These are phyloP conservation scores for Drosophila micromelanica DNA, from an alignment of 1,140 invertebrate genomes.

Conservation along the genomic window DNA sequence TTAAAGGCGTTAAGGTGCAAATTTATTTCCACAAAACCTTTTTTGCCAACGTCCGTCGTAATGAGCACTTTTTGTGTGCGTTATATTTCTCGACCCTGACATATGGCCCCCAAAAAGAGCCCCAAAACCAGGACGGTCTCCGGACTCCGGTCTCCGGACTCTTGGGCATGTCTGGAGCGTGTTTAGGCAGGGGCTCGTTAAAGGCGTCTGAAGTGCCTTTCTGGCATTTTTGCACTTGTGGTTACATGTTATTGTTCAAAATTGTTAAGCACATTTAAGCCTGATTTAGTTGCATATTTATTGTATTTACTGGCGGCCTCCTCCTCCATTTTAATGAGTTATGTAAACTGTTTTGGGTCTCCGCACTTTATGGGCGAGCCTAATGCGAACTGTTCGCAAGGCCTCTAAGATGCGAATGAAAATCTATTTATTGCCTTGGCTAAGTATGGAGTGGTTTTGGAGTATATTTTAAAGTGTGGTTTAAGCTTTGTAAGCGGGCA, in stretches of 20 bases:
- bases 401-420: slow-evolving; percentile 4
- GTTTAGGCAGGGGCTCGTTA: slow-evolving; percentile 55
- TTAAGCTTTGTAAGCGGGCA: background rate
- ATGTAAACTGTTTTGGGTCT: slow-evolving; percentile 65
- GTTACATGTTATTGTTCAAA: slow-evolving; percentile 79
- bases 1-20: slow-evolving; percentile 83
- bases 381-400: slow-evolving; percentile 20
- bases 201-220: slow-evolving; percentile 59
- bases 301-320: slow-evolving; percentile 54
- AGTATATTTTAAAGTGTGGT: background rate
- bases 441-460: background rate
- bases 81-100: slow-evolving; percentile 75
- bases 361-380: slow-evolving; percentile 22
- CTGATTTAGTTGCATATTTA: slow-evolving; percentile 82
- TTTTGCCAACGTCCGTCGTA: slow-evolving; percentile 57
- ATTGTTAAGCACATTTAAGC: slow-evolving; percentile 82
- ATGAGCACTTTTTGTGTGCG: slow-evolving; percentile 68
- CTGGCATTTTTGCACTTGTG: slow-evolving; percentile 70
- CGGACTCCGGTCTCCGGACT: background rate
- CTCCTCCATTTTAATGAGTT: slow-evolving; percentile 69
- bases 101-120: slow-evolving; percentile 51
- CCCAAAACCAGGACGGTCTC: slow-evolving; percentile 3
- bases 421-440: slow-evolving; percentile 22
- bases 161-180: slow-evolving; percentile 24
- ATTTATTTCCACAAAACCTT: slow-evolving; percentile 78